These are phyloP conservation scores for Limenitis camilla DNA, from an alignment of 2,888 invertebrate genomes.

Conservation along the genomic window DNA sequence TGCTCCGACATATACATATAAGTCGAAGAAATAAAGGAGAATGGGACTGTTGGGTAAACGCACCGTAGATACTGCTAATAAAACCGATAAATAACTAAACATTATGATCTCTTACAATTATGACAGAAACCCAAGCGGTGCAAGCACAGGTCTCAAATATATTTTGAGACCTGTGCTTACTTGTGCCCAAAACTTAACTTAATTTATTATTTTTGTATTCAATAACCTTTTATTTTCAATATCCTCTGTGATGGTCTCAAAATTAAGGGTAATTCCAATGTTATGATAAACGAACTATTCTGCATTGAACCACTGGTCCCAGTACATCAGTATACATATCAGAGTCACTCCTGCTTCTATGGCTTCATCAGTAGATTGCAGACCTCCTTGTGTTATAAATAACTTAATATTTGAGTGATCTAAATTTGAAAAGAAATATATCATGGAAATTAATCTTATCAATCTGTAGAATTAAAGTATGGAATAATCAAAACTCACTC, in stretches of 20 bases:
- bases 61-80: no score
- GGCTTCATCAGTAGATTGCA: constrained; percentile 56
- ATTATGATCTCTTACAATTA: no score
- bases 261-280: constrained; percentile 38
- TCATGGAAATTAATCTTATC: background rate
- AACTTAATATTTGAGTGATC: constrained; percentile 55
- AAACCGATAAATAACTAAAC: background rate
- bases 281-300: constrained; percentile 33
- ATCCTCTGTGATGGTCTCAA: constrained; percentile 31
- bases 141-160: no score
- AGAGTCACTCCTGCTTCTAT: constrained; percentile 47
- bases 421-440: constrained; percentile 12
- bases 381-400: constrained; percentile 52
- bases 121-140: no score
- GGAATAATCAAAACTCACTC: constrained; percentile 27
- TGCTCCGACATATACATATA: no score
- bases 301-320: constrained; percentile 49
- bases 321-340: no score
- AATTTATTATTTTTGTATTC: no score
- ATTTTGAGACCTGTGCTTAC: no score
- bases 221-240: constrained; percentile 21
- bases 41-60: no score
- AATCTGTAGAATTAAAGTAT: background rate
- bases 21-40: no score
- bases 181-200: background rate